Percentiles rank a stretch among this genome's conserved stretches.
Conservation (phyloP, 2,113 vertebrate genomes). For the Excalfactoria chinensis region DNA sequence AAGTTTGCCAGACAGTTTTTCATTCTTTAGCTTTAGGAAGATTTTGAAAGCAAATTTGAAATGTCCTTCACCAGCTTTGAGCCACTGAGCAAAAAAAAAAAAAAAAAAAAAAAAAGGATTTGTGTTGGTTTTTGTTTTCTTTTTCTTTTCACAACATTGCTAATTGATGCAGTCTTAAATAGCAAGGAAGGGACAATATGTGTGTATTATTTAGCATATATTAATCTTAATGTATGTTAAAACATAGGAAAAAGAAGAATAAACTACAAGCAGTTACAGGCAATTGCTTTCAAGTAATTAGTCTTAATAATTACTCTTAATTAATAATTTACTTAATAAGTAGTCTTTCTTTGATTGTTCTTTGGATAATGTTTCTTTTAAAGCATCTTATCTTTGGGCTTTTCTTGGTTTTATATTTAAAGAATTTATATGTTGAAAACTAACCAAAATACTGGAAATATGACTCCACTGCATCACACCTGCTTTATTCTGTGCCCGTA, state of each 20-base stretch:
- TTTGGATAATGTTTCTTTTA: background rate
- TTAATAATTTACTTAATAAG: too few relatives aligned
- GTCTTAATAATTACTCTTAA: background rate
- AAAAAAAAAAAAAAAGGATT: background rate
- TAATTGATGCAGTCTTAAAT: background rate
- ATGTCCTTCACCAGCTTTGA: constrained; percentile 1
- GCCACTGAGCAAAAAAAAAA: background rate
- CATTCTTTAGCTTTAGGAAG: background rate
- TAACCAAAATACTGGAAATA: background rate
- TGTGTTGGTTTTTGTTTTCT: background rate
- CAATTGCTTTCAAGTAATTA: background rate
- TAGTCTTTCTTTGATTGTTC: background rate
- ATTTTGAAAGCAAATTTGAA: background rate
- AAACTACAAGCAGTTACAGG: background rate
- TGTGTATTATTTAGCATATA: background rate
- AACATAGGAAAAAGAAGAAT: background rate
- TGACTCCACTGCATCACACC: background rate
- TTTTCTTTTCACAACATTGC: background rate
- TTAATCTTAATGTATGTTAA: background rate
- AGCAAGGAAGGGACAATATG: background rate
- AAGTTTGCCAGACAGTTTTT: background rate
- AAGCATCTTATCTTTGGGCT: background rate
- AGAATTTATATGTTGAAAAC: background rate
- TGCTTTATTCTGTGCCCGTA: background rate
- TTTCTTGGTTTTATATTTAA: background rate